Evolutionary conservation across 2,888 invertebrate genomes (phyloP), one percentile per base, ranked within the genome.

Genomic region (Plagiodera versicolora): DNA sequence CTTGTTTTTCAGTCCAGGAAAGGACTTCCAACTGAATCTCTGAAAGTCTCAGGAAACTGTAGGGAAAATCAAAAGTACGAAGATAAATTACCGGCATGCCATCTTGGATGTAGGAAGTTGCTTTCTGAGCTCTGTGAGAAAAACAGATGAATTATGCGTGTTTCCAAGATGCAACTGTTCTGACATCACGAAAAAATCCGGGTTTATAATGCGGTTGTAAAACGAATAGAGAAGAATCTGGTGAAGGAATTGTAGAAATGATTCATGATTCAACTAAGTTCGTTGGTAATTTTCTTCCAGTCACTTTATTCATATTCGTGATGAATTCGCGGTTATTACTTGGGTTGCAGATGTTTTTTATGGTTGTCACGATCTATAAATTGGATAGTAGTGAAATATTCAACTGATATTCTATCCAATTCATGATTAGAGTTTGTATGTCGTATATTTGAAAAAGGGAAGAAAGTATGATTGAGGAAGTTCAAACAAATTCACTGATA

Each of bases 91-190:
- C n/a, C 14, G n/a, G n/a, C 39, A 39, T 39, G 39, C n/a, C 39
- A 14, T 39, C 39, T n/a, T 14, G 39, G 39, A 39, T 10, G 39
- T 39, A 32, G n/a, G 39, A 14, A 39, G 39, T 39, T 39, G 14
- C 14, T 11, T 39, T 39, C 14, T 39, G 39, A 39, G 39, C 39
- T 14, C 39, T 39, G 39, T 39, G 39, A n/a, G 39, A 39, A 39
- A 39, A 39, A 39, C 39, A 39, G 39, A 39, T 39, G 39, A 39
- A 39, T 39, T 39, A 39, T 39, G 39, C 39, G 39, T 39, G 39
- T 39, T 39, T 39, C 39, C 39, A 39, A 39, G 39, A 39, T 39
- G 39, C 39, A 39, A 39, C 39, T 39, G 11, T 6, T 39, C 39
- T n/a, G 39, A 39, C 8, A n/a, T 10, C 4, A 3, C 10, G 8